Percentiles rank a stretch among this genome's conserved stretches.
phyloP scores from a whole-genome alignment of 2,797 vertebrate species.

The Spatula versicolor region DNA sequence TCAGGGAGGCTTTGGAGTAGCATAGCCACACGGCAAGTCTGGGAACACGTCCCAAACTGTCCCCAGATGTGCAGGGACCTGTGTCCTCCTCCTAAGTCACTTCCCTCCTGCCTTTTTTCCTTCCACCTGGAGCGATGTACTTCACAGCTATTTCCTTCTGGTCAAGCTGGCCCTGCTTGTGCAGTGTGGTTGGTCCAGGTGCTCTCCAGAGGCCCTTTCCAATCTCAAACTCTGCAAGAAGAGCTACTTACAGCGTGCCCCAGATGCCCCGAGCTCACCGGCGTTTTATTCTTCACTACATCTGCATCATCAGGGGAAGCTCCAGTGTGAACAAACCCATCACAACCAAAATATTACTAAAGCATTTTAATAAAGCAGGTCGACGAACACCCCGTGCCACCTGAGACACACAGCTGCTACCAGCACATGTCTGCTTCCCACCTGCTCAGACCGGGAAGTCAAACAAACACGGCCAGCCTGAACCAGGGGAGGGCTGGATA shows the following conservation, averaged over 20 bases:
- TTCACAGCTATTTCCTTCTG: not conserved
- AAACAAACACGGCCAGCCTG: not conserved
- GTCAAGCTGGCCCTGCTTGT: not conserved
- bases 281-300: not conserved
- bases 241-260: not conserved
- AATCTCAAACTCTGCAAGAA: not conserved
- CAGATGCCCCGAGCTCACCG: not conserved
- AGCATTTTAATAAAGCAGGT: not conserved
- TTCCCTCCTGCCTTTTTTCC: not conserved
- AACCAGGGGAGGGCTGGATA: not conserved
- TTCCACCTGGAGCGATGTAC: not conserved
- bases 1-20: too few relatives aligned
- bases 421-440: not conserved
- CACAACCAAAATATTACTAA: not conserved
- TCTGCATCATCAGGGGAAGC: not conserved
- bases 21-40: too few relatives aligned
- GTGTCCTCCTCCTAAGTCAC: not conserved
- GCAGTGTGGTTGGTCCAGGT: too few relatives aligned
- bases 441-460: not conserved
- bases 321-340: too few relatives aligned
- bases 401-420: fast-evolving
- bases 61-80: too few relatives aligned
- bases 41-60: too few relatives aligned
- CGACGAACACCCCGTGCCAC: not conserved
- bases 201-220: not conserved